A percentile compares a stretch with the other conserved stretches of the same genome.
Evolutionary conservation across 2,797 vertebrate genomes (phyloP).

Genomic region (Prunella strophiata): DNA sequence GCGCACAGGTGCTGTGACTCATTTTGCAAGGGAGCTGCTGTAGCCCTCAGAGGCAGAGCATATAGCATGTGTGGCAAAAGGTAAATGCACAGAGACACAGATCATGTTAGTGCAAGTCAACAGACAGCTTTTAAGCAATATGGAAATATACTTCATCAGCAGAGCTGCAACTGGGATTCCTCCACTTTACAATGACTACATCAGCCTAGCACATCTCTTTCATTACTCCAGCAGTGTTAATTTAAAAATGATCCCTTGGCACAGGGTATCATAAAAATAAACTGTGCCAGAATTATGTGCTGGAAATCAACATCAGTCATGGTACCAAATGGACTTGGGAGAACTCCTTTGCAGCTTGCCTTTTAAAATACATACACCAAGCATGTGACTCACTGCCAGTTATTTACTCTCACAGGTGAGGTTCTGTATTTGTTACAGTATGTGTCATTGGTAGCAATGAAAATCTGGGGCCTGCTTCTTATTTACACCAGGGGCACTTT

Average conservation of each 20-base stretch:
- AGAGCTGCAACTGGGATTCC: background rate
- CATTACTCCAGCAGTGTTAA: background rate
- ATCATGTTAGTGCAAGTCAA: background rate
- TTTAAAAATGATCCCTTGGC: background rate
- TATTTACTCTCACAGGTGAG: background rate
- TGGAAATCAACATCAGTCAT: background rate
- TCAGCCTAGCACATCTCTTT: background rate
- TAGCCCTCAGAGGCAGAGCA: background rate
- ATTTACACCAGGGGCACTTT: background rate
- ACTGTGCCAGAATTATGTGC: background rate
- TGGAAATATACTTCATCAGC: background rate
- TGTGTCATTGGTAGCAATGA: background rate
- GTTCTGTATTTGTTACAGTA: background rate
- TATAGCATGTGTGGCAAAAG: background rate
- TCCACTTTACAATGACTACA: background rate
- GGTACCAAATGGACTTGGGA: background rate
- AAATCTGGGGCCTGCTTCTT: background rate
- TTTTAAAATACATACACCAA: slow-evolving; percentile 26
- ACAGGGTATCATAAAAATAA: background rate
- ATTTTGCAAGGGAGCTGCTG: background rate
- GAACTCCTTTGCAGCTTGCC: background rate
- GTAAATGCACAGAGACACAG: background rate
- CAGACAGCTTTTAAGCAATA: background rate
- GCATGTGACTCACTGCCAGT: background rate
- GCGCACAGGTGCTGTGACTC: fast-evolving